A percentile compares a stretch with the other conserved stretches of the same genome.
phyloP scores from a whole-genome alignment of 1,140 invertebrate genomes.

The Matsumurasca onukii region DNA sequence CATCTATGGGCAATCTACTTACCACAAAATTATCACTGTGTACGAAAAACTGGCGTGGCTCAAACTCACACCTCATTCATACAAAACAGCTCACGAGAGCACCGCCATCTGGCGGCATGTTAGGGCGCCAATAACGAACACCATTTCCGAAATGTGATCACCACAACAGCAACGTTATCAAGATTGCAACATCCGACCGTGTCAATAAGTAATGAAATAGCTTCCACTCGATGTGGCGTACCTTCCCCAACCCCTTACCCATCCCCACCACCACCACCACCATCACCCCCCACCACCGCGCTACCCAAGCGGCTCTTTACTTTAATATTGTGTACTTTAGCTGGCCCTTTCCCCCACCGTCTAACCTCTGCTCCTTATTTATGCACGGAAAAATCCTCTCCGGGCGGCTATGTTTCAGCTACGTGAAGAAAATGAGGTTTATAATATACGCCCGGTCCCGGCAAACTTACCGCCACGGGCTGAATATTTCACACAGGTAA shows the following conservation, averaged over 20 bases:
- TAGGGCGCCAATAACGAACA: neutral
- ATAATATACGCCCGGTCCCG: too few relatives aligned
- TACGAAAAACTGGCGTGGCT: too few relatives aligned
- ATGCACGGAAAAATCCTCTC: neutral
- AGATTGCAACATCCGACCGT: neutral
- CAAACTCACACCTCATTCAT: too few relatives aligned
- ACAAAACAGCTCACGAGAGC: too few relatives aligned
- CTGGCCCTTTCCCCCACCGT: neutral
- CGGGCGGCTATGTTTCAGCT: neutral
- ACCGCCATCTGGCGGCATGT: too few relatives aligned
- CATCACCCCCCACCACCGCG: too few relatives aligned
- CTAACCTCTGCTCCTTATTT: neutral
- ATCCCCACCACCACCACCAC: too few relatives aligned
- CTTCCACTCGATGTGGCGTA: neutral
- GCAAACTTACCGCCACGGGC: too few relatives aligned
- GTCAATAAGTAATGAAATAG: neutral
- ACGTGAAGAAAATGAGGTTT: neutral
- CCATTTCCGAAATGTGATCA: neutral
- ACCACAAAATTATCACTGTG: too few relatives aligned
- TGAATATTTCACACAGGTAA: too few relatives aligned
- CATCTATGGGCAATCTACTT: too few relatives aligned
- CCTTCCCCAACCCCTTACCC: too few relatives aligned
- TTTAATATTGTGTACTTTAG: neutral
- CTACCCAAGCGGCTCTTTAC: neutral
- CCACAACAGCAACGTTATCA: neutral